Percentiles rank a stretch among this genome's conserved stretches.
phyloP scores from a whole-genome alignment of 2,113 vertebrate genomes.

The Cebus imitator region DNA sequence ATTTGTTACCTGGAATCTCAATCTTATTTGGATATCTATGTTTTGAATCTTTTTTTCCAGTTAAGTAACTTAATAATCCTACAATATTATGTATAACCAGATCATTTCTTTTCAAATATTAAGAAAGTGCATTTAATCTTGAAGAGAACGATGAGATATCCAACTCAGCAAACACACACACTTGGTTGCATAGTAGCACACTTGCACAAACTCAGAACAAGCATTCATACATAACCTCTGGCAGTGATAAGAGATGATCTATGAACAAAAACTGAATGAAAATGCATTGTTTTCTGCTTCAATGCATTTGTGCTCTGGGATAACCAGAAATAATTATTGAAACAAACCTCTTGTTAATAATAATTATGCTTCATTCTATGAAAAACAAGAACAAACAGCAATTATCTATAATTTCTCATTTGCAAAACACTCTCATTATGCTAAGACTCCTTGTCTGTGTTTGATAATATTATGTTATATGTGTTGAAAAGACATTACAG shows the following conservation, averaged over 20 bases:
- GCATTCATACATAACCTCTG: neutral
- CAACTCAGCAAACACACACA: neutral
- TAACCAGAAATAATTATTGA: constrained; percentile 76
- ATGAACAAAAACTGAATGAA: constrained; percentile 47
- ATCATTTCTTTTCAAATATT: neutral
- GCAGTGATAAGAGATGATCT: constrained; percentile 55
- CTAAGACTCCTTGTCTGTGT: constrained; percentile 67
- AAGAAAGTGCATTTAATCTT: neutral
- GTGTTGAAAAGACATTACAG: constrained; percentile 44
- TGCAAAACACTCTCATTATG: constrained; percentile 68
- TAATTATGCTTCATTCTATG: constrained; percentile 67
- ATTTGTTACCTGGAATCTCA: neutral
- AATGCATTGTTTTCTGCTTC: constrained; percentile 64
- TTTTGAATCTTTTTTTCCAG: neutral
- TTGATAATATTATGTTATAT: constrained; percentile 71
- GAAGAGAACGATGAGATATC: neutral
- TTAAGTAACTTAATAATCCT: neutral
- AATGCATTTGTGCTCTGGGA: constrained; percentile 70
- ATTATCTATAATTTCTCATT: constrained; percentile 74
- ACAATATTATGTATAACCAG: neutral
- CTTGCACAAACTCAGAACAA: neutral
- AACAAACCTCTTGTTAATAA: constrained; percentile 77
- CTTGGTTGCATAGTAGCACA: neutral
- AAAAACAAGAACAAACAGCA: constrained; percentile 75
- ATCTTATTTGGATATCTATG: neutral